phyloP scores from a whole-genome alignment of 2,797 vertebrate genomes.

The Siniperca undulata region DNA sequence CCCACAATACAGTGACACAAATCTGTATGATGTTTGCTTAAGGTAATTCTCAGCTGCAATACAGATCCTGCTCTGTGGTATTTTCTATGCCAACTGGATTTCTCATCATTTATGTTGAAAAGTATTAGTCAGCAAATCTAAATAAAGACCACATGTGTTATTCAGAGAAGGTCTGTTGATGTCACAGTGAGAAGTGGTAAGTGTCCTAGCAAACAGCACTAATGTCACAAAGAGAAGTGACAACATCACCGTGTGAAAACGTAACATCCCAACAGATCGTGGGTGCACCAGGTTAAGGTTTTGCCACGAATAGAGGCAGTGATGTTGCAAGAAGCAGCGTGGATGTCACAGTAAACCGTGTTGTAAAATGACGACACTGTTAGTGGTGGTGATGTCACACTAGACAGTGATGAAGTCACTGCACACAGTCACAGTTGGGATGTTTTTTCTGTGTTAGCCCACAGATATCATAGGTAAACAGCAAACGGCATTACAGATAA shows the following conservation, averaged over 20 bases:
- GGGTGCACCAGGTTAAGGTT: not conserved
- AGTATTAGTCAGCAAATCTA: slow-evolving; percentile 7
- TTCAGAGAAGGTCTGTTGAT: slow-evolving; percentile 5
- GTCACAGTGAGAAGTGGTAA: slow-evolving; percentile 69
- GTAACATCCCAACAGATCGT: slow-evolving; percentile 32
- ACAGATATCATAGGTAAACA: slow-evolving; percentile 37
- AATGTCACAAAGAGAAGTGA: slow-evolving; percentile 26
- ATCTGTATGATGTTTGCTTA: slow-evolving; percentile 10
- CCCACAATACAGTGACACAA: slow-evolving; percentile 4
- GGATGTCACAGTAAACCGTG: slow-evolving; percentile 40
- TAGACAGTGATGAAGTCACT: slow-evolving; percentile 34
- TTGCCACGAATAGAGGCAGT: slow-evolving; percentile 19
- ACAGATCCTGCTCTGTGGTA: not conserved
- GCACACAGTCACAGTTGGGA: slow-evolving; percentile 59
- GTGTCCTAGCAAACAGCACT: slow-evolving; percentile 24
- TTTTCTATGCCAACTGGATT: not conserved
- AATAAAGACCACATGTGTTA: not conserved
- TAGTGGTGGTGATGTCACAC: slow-evolving; percentile 32
- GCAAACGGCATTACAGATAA: slow-evolving; percentile 31
- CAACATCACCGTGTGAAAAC: slow-evolving; percentile 12
- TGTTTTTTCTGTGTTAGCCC: slow-evolving; percentile 31
- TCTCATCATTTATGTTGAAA: not conserved
- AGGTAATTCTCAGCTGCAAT: slow-evolving; percentile 10
- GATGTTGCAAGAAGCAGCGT: slow-evolving; percentile 37
- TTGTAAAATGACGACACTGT: slow-evolving; percentile 9